Evolutionary conservation across 2,797 vertebrate genomes (phyloP), one percentile per base, ranked within the genome.

Genomic region (Numenius phaeopus): DNA sequence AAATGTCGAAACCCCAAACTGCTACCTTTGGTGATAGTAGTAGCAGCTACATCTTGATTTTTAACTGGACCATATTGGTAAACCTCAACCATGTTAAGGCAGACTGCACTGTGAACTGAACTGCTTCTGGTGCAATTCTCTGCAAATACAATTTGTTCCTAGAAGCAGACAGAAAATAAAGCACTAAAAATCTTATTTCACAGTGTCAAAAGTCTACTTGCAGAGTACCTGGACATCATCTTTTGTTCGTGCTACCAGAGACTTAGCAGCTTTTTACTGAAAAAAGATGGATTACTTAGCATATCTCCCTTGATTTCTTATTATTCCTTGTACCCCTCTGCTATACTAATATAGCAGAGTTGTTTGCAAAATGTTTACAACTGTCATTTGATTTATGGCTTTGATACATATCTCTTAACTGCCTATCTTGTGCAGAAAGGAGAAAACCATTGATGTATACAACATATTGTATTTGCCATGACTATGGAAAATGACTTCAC

Each of bases 1-100:
- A 7, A 5, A 5, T 6, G 19, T 57, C 10, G 32, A 0, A 32
- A 0, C 8, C 17, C 10, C 11, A 7, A 0, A 17, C 10, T 52
- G 23, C 18, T 89, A 1, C 21, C 7, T 71, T 71, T 79, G 8
- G n/a, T 66, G 17, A 23, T 21, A 57, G 46, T 21, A 57, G 46
- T 17, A 66, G 52, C 26, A 70, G 17, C 47, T 90, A 8, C 8
- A 55, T 7, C 37, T 47, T 76, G 37, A n/a, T 69, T 73, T 88
- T 89, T 47, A 47, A 16, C 10, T 86, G 52, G 16, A n/a, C 11
- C 0, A 0, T 82, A 2, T 75, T n/a, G 76, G 23, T 79, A 44
- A 87, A 55, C 6, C 27, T 50, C 59, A 52, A 20, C 19, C 5
- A 1, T 7, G 1, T 82, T 69, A 69, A 57, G 37, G 27, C 17